Base-by-base conservation (phyloP, 1,140 invertebrate genomes). In the Plutomurus gul region DNA sequence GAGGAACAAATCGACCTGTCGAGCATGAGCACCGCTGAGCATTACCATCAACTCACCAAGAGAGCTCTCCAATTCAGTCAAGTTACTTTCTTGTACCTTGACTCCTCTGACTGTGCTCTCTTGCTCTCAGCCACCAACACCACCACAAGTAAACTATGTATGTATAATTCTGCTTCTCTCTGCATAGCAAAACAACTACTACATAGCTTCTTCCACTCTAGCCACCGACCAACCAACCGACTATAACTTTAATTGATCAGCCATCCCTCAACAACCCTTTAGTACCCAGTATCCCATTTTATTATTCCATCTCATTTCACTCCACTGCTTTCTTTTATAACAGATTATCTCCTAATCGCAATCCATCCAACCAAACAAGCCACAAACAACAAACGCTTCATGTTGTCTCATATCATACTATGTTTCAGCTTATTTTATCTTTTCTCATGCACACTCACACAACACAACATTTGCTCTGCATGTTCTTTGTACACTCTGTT, bases 1-100 rank as follows among this genome's bases (percentile, higher is more conserved):
- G n/a, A 80, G 72, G 37, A 47, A 60, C 73, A 75, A 75, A 80
- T 80, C 74, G 56, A 20, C 71, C 78, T 80, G 51, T 71, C 13
- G 78, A 75, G 78, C 78, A 80, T 80, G 78, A 80, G 78, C 78
- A 76, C 46, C 71, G 39, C 18, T 65, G 51, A 60, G 49, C 39
- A 70, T 40, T 46, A 77, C 56, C 70, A 72, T 72, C 13, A 40
- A 72, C 70, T 40, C 11, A 72, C 25, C 30, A 65, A 27, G 20
- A 65, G 47, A 51, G 56, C 30, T 65, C 56, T 33, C 56, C 56
- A 65, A n/a, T 65, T 25, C 4, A 56, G 25, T 13, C 22, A 65
- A 65, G 56, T n/a, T n/a, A n/a, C n/a, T n/a, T n/a, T n/a, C n/a
- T n/a, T n/a, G n/a, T n/a, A n/a, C n/a, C n/a, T n/a, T n/a, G n/a